A percentile compares a stretch with the other conserved stretches of the same genome.
These are phyloP conservation scores for Sebastes diaconus DNA, from an alignment of 2,797 vertebrate genomes.

Conservation along the genomic window DNA sequence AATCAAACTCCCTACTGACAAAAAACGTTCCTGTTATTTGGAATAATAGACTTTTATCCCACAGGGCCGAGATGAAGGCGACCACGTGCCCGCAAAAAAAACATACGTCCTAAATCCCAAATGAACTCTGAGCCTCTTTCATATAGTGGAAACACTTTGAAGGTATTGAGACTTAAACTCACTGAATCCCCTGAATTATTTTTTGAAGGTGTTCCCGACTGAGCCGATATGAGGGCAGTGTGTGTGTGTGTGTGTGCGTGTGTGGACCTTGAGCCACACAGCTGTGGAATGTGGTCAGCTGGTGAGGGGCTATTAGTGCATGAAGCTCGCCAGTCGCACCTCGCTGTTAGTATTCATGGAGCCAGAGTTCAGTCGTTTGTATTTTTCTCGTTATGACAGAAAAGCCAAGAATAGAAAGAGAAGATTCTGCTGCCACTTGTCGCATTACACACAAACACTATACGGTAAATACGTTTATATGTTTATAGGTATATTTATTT, in stretches of 20 bases:
- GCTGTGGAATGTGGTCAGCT: slow-evolving; percentile 79
- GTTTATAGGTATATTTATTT: neutral
- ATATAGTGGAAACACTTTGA: slow-evolving; percentile 36
- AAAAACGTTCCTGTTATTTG: neutral
- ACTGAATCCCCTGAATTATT: slow-evolving; percentile 36
- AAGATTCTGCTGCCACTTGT: neutral
- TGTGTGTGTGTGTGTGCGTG: slow-evolving; percentile 20
- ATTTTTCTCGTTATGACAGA: neutral
- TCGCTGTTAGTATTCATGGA: slow-evolving; percentile 37
- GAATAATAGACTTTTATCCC: slow-evolving; percentile 26
- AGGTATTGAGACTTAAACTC: slow-evolving; percentile 40
- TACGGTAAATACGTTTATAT: neutral
- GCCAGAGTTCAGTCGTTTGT: slow-evolving; percentile 8
- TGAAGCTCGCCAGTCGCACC: slow-evolving; percentile 61
- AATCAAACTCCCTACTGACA: neutral
- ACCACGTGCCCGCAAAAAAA: neutral
- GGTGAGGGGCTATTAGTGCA: slow-evolving; percentile 74
- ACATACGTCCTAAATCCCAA: slow-evolving; percentile 3
- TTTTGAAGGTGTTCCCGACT: slow-evolving; percentile 38
- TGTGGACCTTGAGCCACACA: slow-evolving; percentile 64
- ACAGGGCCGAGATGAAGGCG: neutral
- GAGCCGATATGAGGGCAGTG: slow-evolving; percentile 22
- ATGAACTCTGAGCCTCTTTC: slow-evolving; percentile 26
- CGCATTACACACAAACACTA: neutral
- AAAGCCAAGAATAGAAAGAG: neutral